Conservation (phyloP, 2,797 vertebrate genomes). For the Apogon talboti region DNA sequence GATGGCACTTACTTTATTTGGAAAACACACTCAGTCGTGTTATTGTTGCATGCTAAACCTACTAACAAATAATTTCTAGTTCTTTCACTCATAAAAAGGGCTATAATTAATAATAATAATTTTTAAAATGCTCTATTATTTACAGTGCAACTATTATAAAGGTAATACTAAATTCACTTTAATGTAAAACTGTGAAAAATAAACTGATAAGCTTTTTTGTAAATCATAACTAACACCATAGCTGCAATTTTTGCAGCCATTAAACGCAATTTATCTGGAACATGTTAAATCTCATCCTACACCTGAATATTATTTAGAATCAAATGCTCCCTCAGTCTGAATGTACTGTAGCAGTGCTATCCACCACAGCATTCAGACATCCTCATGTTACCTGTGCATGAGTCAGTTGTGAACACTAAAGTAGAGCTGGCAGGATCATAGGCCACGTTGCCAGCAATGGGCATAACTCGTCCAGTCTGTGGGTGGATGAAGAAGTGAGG, state of each 20-base stretch:
- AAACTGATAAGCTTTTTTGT: too few species aligned
- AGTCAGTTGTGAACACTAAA: constrained; percentile 83
- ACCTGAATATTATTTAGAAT: neutral
- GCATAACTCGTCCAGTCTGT: constrained; percentile 86
- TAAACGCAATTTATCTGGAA: constrained; percentile 1
- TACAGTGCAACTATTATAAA: too few species aligned
- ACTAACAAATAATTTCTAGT: too few species aligned
- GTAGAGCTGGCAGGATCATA: constrained; percentile 83
- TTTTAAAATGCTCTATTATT: too few species aligned
- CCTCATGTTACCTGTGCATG: constrained; percentile 66
- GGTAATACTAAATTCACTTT: too few species aligned
- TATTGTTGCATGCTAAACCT: too few species aligned
- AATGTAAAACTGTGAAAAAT: too few species aligned
- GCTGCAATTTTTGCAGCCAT: neutral
- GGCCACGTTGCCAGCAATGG: constrained; percentile 85
- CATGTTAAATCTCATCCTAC: neutral
- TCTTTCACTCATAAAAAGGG: too few species aligned
- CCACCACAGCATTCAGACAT: neutral
- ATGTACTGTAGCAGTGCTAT: neutral
- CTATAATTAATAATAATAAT: too few species aligned
- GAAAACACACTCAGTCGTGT: too few species aligned
- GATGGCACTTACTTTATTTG: too few species aligned
- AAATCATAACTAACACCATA: too few species aligned
- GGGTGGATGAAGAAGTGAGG: constrained; percentile 87
- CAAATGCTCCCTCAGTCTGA: neutral